Base-by-base conservation (phyloP, 2,888 invertebrate species). In the Megamerina dolium region DNA sequence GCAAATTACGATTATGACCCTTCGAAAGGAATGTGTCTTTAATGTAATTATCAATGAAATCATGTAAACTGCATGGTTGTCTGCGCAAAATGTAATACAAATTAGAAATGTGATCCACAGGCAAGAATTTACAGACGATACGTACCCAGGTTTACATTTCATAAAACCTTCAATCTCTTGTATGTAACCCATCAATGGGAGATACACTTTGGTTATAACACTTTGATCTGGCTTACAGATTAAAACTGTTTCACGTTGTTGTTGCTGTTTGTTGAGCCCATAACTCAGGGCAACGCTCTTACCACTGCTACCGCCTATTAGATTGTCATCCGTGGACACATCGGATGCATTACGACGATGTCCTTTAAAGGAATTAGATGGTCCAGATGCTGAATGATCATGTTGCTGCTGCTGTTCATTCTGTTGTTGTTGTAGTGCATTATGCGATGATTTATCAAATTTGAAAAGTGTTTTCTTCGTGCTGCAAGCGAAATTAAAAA, bases 11-110 rank as follows among this genome's bases (percentile, higher is more conserved):
- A 56, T 78, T 78, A 59, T 83, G 83, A 42, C 86, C 81, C 48
- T 87, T 81, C 50, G 85, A 86, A 50, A 89, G 78, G 73, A 91
- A 95, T 6, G 85, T 85, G 57, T 88, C 85, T 54, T 86, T 85
- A 18, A 94, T 85, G 71, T 92, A 90, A 66, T 90, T 86, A 35
- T 84, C 82, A 42, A 95, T 74, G 71, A 92, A 94, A 50, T 82
- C 82, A 60, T 89, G 85, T 43, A 94, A 75, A 3, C 85, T 83
- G 62, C 88, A 88, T 33, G 84, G 77, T 57, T 76, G 77, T 14
- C 79, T 78, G 50, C 14, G 61, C 30, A 19, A 12, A 21, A 29
- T 23, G 4, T 1, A 5, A 5, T 34, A 40, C 10, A 14, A 33
- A 37, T n/a, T 20, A 6, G 32, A 31, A 9, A 33, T 13, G 9